phyloP scores from a whole-genome alignment of 2,888 invertebrate species.

The Melanostoma mellinum region DNA sequence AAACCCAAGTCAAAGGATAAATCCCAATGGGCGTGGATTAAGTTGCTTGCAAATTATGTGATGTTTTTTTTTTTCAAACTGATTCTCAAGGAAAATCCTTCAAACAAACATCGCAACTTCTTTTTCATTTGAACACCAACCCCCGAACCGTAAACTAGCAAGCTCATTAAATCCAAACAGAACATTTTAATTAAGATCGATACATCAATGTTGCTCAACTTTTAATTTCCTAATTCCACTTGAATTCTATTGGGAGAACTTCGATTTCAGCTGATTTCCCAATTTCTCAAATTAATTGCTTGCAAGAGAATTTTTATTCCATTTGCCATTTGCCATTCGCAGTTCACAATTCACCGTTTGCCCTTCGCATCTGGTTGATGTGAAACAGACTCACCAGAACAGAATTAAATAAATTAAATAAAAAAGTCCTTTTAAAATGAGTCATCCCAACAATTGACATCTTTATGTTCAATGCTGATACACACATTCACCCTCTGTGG shows the following conservation, averaged over 20 bases:
- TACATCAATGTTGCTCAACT: conserved; percentile 40
- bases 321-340: neutral
- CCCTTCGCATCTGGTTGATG: conserved; percentile 35
- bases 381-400: conserved; percentile 42
- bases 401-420: conserved; percentile 28
- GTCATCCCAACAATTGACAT: conserved; percentile 62
- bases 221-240: conserved; percentile 66
- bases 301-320: conserved; percentile 25
- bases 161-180: conserved; percentile 4
- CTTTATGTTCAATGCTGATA: conserved; percentile 53
- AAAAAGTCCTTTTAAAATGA: conserved; percentile 39
- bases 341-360: neutral
- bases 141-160: too few relatives aligned
- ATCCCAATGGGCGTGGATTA: too few relatives aligned
- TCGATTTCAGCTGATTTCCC: conserved; percentile 67
- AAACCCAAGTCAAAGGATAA: too few relatives aligned
- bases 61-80: too few relatives aligned
- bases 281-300: conserved; percentile 70
- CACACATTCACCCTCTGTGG: conserved; percentile 37
- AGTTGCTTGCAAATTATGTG: too few relatives aligned
- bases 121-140: too few relatives aligned
- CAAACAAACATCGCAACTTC: too few relatives aligned
- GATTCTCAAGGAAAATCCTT: too few relatives aligned
- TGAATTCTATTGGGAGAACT: conserved; percentile 47
- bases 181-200: conserved; percentile 66